phyloP scores from a whole-genome alignment of 1,140 invertebrate genomes.

The Globodera rostochiensis region DNA sequence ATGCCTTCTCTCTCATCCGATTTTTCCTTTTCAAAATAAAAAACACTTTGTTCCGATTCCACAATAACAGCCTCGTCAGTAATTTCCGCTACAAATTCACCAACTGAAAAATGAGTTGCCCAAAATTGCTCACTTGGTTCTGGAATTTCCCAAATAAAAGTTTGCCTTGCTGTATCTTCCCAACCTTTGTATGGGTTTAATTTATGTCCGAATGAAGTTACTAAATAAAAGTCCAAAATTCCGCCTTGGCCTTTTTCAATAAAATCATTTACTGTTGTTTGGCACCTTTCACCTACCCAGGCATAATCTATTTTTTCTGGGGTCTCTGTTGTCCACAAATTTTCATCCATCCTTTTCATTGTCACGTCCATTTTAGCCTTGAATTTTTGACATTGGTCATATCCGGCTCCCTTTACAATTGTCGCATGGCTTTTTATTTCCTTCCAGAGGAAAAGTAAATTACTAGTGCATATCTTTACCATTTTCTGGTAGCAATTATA shows the following conservation, averaged over 20 bases:
- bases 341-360: not conserved
- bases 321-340: not conserved
- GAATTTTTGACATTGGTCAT: not conserved
- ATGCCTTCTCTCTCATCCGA: too few relatives aligned
- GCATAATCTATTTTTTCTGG: not conserved
- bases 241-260: not conserved
- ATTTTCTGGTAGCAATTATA: not conserved
- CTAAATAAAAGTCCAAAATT: not conserved
- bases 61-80: too few relatives aligned
- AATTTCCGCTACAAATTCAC: too few relatives aligned
- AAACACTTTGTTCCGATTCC: too few relatives aligned
- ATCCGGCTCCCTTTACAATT: not conserved
- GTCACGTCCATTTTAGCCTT: not conserved
- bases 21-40: too few relatives aligned
- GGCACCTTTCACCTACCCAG: not conserved
- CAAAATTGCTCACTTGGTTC: too few relatives aligned
- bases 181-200: not conserved
- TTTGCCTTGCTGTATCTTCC: too few relatives aligned
- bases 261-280: not conserved
- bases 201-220: not conserved
- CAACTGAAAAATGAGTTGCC: too few relatives aligned
- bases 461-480: not conserved
- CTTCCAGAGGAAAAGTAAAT: not conserved
- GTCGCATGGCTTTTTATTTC: not conserved
- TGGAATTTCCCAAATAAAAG: too few relatives aligned